These are phyloP conservation scores for Chelonia mydas DNA, from an alignment of 2,797 vertebrate species.

Conservation along the genomic window DNA sequence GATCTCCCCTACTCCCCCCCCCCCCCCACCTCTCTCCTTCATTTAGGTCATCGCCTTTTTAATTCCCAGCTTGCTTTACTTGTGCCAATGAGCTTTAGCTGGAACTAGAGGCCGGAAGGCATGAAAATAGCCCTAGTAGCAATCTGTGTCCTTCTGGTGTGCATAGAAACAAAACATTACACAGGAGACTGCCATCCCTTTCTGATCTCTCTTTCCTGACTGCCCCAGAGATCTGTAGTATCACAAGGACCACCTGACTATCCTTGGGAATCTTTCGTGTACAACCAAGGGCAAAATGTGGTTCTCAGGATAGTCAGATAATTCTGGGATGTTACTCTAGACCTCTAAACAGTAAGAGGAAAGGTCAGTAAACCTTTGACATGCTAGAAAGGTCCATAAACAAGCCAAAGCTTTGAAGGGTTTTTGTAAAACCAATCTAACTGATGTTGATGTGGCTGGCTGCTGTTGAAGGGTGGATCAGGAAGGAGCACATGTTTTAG, in stretches of 20 bases:
- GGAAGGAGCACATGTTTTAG: rapidly evolving
- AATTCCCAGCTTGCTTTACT: background rate
- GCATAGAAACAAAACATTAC: background rate
- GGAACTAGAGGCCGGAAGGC: background rate
- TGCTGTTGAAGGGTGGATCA: rapidly evolving
- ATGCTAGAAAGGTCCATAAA: background rate
- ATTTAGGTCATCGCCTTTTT: rapidly evolving
- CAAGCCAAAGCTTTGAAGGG: background rate
- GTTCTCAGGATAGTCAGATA: background rate
- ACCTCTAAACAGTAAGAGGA: background rate
- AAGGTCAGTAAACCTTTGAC: background rate
- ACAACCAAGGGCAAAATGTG: slow-evolving; percentile 12
- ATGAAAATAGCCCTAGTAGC: background rate
- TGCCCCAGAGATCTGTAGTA: background rate
- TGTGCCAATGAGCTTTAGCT: background rate
- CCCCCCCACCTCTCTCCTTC: rapidly evolving
- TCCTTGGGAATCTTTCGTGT: rapidly evolving
- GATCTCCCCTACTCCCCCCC: background rate
- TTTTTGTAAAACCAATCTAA: background rate
- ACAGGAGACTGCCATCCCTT: background rate
- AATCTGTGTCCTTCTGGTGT: background rate
- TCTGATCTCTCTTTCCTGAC: background rate
- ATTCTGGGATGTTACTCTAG: background rate
- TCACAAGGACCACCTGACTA: background rate
- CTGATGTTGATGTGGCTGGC: rapidly evolving